Conservation (phyloP, 35 echinoderm and acorn worm species). For the Diadema setosum region DNA sequence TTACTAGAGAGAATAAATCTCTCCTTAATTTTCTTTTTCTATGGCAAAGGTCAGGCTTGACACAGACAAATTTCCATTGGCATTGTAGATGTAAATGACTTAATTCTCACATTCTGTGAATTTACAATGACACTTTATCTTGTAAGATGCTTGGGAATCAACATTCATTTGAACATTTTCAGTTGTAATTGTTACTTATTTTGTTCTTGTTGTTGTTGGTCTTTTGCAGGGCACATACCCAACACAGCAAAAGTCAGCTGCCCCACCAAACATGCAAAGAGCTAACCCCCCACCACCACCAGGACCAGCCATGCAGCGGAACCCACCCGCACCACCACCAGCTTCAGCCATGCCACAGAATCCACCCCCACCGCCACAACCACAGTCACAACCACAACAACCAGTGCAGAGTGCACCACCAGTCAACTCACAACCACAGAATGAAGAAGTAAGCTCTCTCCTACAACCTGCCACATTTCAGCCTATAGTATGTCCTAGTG, state of each 20-base stretch:
- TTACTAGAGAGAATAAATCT: too few species aligned
- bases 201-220: neutral
- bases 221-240: neutral
- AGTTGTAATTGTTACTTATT: neutral
- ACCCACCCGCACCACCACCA: constrained; percentile 35
- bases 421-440: neutral
- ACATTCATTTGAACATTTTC: too few species aligned
- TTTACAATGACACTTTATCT: too few species aligned
- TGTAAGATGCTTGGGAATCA: too few species aligned
- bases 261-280: neutral
- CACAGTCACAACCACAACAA: neutral
- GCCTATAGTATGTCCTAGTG: neutral
- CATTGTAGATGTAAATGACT: too few species aligned
- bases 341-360: neutral
- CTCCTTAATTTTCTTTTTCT: too few species aligned
- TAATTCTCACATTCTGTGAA: too few species aligned
- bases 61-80: too few species aligned
- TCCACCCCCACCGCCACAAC: neutral
- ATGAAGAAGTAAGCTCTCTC: neutral
- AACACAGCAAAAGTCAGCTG: neutral
- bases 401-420: neutral
- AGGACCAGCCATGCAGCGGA: neutral
- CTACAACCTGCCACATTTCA: neutral
- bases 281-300: constrained; percentile 16
- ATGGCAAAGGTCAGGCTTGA: too few species aligned